Evolutionary conservation across 1,140 invertebrate species (phyloP).

Genomic region (Lamellibrachia luymesi): DNA sequence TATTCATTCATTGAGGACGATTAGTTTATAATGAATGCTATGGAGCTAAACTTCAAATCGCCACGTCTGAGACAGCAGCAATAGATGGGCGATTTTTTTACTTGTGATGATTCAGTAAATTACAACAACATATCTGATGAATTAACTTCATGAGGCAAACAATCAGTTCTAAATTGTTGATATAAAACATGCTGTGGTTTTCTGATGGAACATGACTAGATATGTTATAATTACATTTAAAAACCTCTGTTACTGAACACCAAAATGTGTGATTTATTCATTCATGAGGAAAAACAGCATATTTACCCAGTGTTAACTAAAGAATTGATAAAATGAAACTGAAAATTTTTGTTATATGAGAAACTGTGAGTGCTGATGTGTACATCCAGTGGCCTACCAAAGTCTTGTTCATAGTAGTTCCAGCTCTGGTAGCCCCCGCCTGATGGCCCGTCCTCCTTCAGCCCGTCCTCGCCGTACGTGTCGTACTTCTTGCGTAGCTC

Average conservation of each 20-base stretch:
- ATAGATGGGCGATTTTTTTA: not conserved
- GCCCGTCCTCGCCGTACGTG: slow-evolving; percentile 72
- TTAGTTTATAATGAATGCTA: not conserved
- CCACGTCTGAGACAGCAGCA: not conserved
- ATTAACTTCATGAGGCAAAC: not conserved
- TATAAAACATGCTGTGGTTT: not conserved
- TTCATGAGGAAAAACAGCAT: no score
- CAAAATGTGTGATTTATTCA: no score
- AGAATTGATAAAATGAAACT: no score
- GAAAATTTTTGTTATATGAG: not conserved
- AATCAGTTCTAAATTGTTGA: not conserved
- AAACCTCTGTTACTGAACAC: no score
- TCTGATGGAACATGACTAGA: not conserved
- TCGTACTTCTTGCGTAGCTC: slow-evolving; percentile 78
- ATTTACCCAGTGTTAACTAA: no score
- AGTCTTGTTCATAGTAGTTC: slow-evolving; percentile 79
- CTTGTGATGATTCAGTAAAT: not conserved
- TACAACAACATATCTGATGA: not conserved
- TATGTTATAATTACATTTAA: no score
- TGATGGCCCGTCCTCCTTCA: slow-evolving; percentile 62
- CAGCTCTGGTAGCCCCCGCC: slow-evolving; percentile 71
- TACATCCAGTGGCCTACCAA: slow-evolving; percentile 61
- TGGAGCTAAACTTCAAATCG: no score
- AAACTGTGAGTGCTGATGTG: not conserved
- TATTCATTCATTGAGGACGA: not conserved